Base-by-base conservation (phyloP, 2,888 invertebrate species). In the Caenorhabditis doughertyi region DNA sequence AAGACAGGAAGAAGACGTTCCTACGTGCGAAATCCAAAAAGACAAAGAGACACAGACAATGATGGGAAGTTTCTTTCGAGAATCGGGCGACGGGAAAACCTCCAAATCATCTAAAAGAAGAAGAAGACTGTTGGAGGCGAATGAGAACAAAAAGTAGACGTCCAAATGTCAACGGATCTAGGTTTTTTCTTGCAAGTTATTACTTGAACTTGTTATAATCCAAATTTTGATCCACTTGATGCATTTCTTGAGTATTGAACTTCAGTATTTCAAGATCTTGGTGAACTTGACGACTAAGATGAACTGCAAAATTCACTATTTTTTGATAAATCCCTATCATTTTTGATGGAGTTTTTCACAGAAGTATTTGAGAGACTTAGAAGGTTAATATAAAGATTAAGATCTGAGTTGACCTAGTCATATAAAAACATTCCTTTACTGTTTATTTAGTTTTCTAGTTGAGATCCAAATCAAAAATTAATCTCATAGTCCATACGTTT, bases 11-110 rank as follows among this genome's bases (percentile, higher is more conserved):
- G 47, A 11, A 47, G 47, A 65, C 49, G 65, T 67, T 67, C 51
- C 49, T 74, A 76, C 76, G 67, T 68, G 76, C 67, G 51, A 76
- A 76, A 76, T 76, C 60, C 29, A 39, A 60, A 35, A 29, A 58
- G 32, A 27, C 21, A 35, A 21, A 56, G 56, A 76, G 56, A 76
- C 68, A n/a, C 53, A 76, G 76, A 53, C 39, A 23, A 53, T 35
- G 25, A 32, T n/a, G 39, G 65, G 42, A 51, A 60, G 39, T 42
- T 68, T 49, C 51, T 56, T 58, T 58, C 67, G 68, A 68, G 74
- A 74, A 60, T 74, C 74, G 44, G 23, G 39, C 56, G 68, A 55
- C 55, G 39, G 42, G 27, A 21, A 64, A 64, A 55, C 73, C 44
- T 73, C 73, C 73, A 73, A 51, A 73, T 73, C 73, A 65, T 64